phyloP scores from a whole-genome alignment of 2,113 vertebrate species.

The Myxocyprinus asiaticus region DNA sequence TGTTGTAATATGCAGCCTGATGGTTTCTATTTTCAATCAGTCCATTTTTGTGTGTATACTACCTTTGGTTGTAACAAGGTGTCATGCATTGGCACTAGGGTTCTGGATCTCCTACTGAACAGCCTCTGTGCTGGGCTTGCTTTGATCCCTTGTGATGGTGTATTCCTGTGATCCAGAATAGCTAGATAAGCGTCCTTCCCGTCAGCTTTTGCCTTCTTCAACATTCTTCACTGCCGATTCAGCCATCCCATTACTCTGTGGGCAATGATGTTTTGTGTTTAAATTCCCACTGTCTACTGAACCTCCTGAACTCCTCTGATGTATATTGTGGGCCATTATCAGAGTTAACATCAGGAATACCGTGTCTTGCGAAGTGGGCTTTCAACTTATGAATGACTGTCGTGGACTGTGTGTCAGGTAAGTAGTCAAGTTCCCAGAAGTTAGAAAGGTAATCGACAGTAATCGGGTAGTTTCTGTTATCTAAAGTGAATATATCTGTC shows the following conservation, averaged over 20 bases:
- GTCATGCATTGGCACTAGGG: not conserved
- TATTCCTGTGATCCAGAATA: conserved; percentile 5
- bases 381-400: conserved; percentile 29
- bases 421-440: conserved; percentile 46
- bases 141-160: conserved; percentile 5
- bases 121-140: conserved; percentile 31
- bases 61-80: not conserved
- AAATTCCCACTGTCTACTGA: conserved; percentile 32
- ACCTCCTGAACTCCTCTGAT: conserved; percentile 23
- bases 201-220: not conserved
- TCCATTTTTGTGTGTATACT: not conserved
- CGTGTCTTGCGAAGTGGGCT: conserved; percentile 40
- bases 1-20: too few species aligned
- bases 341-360: not conserved
- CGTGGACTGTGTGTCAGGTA: conserved; percentile 34
- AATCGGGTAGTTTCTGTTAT: not conserved
- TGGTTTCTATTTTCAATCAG: not conserved
- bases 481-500: not conserved
- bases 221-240: not conserved
- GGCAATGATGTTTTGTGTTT: conserved; percentile 2
- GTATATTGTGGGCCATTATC: not conserved
- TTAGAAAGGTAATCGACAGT: conserved; percentile 22
- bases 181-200: conserved; percentile 13
- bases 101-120: not conserved
- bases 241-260: conserved; percentile 14